Conservation (phyloP, 2,888 invertebrate species). For the Myopa tessellatipennis region DNA sequence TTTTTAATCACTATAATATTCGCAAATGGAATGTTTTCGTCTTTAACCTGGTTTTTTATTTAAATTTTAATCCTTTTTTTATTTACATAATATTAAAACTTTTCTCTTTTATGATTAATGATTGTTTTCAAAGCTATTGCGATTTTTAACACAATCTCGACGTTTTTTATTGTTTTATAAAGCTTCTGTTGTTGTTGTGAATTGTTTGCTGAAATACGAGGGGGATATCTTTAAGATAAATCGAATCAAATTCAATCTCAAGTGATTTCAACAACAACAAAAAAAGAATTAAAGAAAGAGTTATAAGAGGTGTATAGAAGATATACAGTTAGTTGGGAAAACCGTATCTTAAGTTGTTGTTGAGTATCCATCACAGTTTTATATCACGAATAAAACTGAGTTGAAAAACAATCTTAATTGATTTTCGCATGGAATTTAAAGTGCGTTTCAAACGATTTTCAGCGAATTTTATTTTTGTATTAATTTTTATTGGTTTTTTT, state of each 20-base stretch:
- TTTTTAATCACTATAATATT: conserved; percentile 1
- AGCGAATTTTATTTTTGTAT: background rate
- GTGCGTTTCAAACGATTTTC: background rate
- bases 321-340: too few relatives aligned
- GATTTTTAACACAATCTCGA: background rate
- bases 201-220: background rate
- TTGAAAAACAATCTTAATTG: background rate
- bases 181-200: background rate
- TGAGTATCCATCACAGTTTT: too few relatives aligned
- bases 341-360: too few relatives aligned
- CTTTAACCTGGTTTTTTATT: background rate
- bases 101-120: too few relatives aligned
- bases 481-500: background rate
- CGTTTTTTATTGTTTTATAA: background rate
- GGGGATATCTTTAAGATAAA: background rate
- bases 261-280: too few relatives aligned
- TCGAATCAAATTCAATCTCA: background rate
- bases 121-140: background rate
- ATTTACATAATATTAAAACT: background rate
- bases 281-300: too few relatives aligned
- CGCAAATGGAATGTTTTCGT: background rate
- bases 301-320: too few relatives aligned
- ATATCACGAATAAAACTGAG: too few relatives aligned
- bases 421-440: background rate
- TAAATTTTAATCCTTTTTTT: background rate